These are phyloP conservation scores for Archaeoteleia sp. DNA, from an alignment of 2,888 invertebrate genomes.

Conservation along the genomic window DNA sequence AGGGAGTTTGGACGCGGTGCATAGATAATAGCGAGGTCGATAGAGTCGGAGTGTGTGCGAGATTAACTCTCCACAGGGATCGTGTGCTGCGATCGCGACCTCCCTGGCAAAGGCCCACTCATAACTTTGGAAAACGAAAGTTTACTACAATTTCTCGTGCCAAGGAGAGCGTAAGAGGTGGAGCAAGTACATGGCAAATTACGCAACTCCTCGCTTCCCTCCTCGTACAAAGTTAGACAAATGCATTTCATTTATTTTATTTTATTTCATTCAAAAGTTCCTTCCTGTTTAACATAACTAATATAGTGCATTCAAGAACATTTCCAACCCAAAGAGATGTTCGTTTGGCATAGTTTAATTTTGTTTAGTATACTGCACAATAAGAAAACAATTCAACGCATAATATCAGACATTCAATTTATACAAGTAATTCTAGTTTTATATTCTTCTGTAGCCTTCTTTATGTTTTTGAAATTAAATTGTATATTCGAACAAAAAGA, in stretches of 20 bases:
- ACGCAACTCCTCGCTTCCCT: slow-evolving; percentile 1
- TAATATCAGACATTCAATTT: too few relatives aligned
- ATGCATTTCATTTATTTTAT: neutral
- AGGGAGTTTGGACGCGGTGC: neutral
- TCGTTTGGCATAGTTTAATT: too few relatives aligned
- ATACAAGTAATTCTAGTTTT: too few relatives aligned
- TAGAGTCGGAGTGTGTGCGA: slow-evolving; percentile 13
- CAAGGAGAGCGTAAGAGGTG: neutral
- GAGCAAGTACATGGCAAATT: slow-evolving; percentile 13
- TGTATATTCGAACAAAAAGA: too few relatives aligned
- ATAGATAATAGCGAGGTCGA: slow-evolving; percentile 15
- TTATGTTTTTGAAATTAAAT: too few relatives aligned
- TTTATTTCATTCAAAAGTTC: slow-evolving; percentile 2
- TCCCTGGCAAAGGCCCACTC: slow-evolving; percentile 8
- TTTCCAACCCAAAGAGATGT: neutral
- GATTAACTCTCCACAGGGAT: slow-evolving; percentile 22
- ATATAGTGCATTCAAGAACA: too few relatives aligned
- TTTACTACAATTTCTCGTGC: slow-evolving; percentile 2
- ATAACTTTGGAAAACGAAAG: slow-evolving; percentile 27
- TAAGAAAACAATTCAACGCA: too few relatives aligned
- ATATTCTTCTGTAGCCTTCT: too few relatives aligned
- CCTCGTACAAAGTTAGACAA: slow-evolving; percentile 8
- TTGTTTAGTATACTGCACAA: too few relatives aligned
- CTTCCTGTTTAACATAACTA: neutral
- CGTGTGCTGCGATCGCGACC: slow-evolving; percentile 6